Base-by-base conservation (phyloP, 1,140 invertebrate species). In the Agrypnia vestita region DNA sequence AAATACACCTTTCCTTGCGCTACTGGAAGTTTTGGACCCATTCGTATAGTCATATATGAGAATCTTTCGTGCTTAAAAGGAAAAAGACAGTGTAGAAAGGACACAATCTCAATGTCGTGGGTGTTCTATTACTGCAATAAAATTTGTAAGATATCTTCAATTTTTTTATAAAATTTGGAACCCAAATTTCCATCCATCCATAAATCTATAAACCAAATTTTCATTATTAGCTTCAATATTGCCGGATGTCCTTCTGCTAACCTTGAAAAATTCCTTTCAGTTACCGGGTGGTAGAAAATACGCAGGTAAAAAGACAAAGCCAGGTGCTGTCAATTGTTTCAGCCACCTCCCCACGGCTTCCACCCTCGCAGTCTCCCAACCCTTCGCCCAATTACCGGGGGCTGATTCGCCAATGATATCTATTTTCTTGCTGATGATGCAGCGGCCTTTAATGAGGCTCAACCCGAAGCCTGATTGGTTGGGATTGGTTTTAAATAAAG, bases 401-500 rank as follows among this genome's bases (percentile, higher is more conserved):
- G 53, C 73, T 71, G 76, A 78, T 78, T 78, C 51, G 12, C 76
- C 56, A 76, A 64, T 78, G 62, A 78, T 78, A 78, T 78, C 76
- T 46, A 55, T 69, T 78, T 78, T 71, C 51, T 49, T 47, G 76
- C 43, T 49, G 76, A 78, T 78, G 76, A 71, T 47, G 76, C 64
- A 78, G 64, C 75, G 25, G 61, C 47, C 59, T 71, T 78, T 78
- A 78, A 78, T 78, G 76, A 78, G 76, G 62, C 56, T 51, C 35
- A 64, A 46, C 76, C 64, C 43, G 44, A 21, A 44, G 17, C 51
- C 35, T 71, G 76, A 78, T 78, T 78, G 76, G 76, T 51, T 15
- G 19, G 46, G 46, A 78, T 78, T 78, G 76, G 76, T 59, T 78
- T 69, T 73, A 19, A 76, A 53, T 49, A 76, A 64, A 67, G 47